A percentile compares a stretch with the other conserved stretches of the same genome.
phyloP scores from a whole-genome alignment of 2,113 vertebrate species.

The Cygnus atratus region DNA sequence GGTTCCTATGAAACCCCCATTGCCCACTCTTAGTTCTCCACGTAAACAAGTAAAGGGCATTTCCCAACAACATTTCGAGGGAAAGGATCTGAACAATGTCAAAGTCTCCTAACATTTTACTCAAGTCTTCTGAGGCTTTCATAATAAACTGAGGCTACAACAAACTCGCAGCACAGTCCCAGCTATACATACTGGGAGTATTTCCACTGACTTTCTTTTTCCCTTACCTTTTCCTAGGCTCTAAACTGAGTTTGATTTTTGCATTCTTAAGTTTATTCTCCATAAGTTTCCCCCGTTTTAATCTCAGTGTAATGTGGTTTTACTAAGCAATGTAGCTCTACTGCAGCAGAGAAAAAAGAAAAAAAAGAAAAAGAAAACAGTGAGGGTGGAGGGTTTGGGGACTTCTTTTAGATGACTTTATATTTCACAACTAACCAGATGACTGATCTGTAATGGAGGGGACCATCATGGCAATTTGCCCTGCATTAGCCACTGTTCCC shows the following conservation, averaged over 20 bases:
- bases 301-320: neutral
- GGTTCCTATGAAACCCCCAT: neutral
- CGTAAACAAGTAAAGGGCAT: neutral
- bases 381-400: neutral
- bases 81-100: neutral
- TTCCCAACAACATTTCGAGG: neutral
- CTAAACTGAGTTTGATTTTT: neutral
- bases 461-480: neutral
- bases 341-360: neutral
- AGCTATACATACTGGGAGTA: neutral
- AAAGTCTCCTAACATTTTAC: neutral
- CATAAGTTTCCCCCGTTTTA: neutral
- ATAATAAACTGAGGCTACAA: neutral
- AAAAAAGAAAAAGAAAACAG: neutral
- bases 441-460: neutral
- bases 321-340: neutral
- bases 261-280: neutral
- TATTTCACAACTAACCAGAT: neutral
- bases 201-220: neutral
- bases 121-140: neutral
- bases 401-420: neutral
- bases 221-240: neutral
- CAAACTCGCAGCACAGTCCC: neutral
- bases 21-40: neutral
- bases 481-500: neutral